Evolutionary conservation across 2,113 vertebrate species (phyloP), one percentile per base, ranked within the genome.

Genomic region (Scolopax mira): DNA sequence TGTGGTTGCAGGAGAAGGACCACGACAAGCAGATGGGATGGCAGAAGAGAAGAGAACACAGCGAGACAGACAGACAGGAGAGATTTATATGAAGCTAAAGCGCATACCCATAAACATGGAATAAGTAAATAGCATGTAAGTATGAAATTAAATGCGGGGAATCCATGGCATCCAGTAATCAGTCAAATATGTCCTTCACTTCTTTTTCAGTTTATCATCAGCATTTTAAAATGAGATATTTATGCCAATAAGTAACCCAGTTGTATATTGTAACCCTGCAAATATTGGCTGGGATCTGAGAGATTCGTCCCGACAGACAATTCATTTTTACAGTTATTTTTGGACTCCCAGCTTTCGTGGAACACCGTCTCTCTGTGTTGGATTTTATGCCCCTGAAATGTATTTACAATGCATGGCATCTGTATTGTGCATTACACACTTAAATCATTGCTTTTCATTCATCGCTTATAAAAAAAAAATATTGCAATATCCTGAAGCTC

Each of bases 351-450:
- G 93, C 88, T 94, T 94, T 96, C 15, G 86, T 97, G 90, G 94
- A 96, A 94, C 88, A 93, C 92, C 10, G 5, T 31, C 90, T 96
- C 79, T 91, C 88, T 79, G 85, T 94, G 93, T 94, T 89, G 94
- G 93, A 94, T 94, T 95, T 94, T 96, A 96, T 96, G 96, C 90
- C 85, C 95, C 95, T 95, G 94, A 97, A 96, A 96, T 95, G 83
- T 95, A 96, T 97, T 94, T 95, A 95, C 95, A 97, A 95, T 96
- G 95, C 93, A 94, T 94, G 93, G 93, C 96, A 95, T 96, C 88
- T 95, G 90, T 88, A 96, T 92, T 90, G 96, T 95, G 96, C 93
- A 87, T 96, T 93, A 96, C 90, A 92, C 89, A 95, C 96, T 97
- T 97, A 96, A 97, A 96, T 96, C 96, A 95, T 85, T 57, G 90